Evolutionary conservation across 1,140 invertebrate species (phyloP).

Genomic region (Atta texana): DNA sequence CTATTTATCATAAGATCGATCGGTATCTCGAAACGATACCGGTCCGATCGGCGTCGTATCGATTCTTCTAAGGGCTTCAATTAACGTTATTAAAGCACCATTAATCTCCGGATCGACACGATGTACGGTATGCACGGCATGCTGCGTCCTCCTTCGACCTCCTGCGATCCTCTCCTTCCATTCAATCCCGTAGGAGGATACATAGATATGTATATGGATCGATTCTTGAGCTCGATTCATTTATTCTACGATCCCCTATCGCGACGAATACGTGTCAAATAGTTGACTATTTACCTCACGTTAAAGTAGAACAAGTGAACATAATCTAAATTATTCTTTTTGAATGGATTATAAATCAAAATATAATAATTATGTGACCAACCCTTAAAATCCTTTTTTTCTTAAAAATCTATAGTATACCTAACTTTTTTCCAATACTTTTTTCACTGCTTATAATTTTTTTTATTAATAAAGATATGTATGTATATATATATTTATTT

Average conservation of each 20-base stretch:
- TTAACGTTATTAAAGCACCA: constrained; percentile 86
- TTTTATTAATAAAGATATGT: too few species aligned
- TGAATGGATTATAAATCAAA: background rate
- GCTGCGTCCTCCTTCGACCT: constrained; percentile 73
- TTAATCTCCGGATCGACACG: constrained; percentile 83
- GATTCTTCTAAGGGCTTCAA: constrained; percentile 86
- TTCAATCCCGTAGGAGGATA: constrained; percentile 38
- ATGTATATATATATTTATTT: too few species aligned
- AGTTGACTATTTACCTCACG: background rate
- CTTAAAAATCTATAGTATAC: too few species aligned
- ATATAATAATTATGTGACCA: background rate
- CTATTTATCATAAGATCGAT: constrained; percentile 86
- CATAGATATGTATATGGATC: constrained; percentile 52
- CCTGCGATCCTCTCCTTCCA: constrained; percentile 49
- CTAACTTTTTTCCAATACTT: too few species aligned
- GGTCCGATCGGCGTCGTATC: constrained; percentile 83
- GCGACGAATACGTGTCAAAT: constrained; percentile 66
- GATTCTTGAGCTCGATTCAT: constrained; percentile 58
- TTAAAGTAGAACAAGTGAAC: background rate
- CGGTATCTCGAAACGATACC: constrained; percentile 84
- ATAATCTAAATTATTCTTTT: background rate
- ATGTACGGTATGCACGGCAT: constrained; percentile 79
- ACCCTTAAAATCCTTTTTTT: too few species aligned
- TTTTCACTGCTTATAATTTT: too few species aligned
- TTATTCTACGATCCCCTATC: constrained; percentile 66